Percentiles rank a stretch among this genome's conserved stretches.
These are phyloP conservation scores for Sitta europaea DNA, from an alignment of 2,113 vertebrate species.

Conservation along the genomic window DNA sequence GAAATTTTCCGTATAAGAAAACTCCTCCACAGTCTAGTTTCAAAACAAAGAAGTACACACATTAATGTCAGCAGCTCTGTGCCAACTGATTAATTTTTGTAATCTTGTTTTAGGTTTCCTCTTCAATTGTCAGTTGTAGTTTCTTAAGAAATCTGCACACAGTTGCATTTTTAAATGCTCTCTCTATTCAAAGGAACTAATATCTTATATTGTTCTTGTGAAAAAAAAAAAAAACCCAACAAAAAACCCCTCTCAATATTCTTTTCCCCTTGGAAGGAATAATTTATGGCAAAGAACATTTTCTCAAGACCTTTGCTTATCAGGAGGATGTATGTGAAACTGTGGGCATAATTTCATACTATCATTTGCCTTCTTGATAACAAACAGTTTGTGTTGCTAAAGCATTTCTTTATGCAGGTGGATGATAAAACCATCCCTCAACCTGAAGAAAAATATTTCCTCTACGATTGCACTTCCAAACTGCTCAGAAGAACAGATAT, in stretches of 20 bases:
- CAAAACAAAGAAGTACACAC: conserved; percentile 64
- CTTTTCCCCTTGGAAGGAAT: neutral
- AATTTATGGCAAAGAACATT: neutral
- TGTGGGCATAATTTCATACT: conserved; percentile 71
- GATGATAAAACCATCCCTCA: conserved; percentile 59
- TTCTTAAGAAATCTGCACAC: conserved; percentile 41
- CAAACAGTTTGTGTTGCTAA: conserved; percentile 68
- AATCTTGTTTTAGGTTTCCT: conserved; percentile 55
- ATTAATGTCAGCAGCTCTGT: conserved; percentile 53
- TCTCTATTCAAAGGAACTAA: conserved; percentile 17
- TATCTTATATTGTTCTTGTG: neutral
- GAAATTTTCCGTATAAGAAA: conserved; percentile 48
- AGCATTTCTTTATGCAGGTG: conserved; percentile 65
- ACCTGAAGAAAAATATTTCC: conserved; percentile 19
- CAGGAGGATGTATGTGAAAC: conserved; percentile 77
- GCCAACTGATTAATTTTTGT: conserved; percentile 50
- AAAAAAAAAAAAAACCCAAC: neutral
- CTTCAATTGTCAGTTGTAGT: conserved; percentile 47
- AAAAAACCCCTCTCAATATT: neutral
- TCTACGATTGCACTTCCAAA: neutral
- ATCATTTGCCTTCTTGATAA: conserved; percentile 67
- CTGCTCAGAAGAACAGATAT: neutral
- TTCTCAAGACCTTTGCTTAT: conserved; percentile 63
- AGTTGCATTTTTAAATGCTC: conserved; percentile 33
- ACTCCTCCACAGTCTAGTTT: conserved; percentile 61